These are phyloP conservation scores for Andrena marginata DNA, from an alignment of 2,888 invertebrate species.

Conservation along the genomic window DNA sequence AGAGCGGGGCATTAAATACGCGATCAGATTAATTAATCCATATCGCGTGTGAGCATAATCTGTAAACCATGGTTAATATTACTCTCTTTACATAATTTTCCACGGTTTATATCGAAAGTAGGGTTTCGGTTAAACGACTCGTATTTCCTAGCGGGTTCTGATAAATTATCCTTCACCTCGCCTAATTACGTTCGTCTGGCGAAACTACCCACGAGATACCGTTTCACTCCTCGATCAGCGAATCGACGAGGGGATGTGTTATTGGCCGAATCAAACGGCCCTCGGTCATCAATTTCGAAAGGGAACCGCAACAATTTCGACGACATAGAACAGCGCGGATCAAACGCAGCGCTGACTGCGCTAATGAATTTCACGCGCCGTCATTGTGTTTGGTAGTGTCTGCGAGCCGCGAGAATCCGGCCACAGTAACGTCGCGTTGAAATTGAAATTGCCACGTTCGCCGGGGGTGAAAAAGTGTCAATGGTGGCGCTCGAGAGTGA, in stretches of 20 bases:
- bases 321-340: constrained; percentile 5
- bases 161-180: neutral
- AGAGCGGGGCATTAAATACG: neutral
- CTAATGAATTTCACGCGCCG: constrained; percentile 54
- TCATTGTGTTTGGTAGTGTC: constrained; percentile 21
- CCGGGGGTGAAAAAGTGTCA: constrained; percentile 1
- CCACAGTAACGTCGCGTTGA: constrained; percentile 14
- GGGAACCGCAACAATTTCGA: constrained; percentile 38
- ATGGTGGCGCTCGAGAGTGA: neutral
- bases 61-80: neutral
- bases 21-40: constrained; percentile 25
- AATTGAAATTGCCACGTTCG: constrained; percentile 21
- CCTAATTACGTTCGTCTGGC: neutral
- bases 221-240: neutral
- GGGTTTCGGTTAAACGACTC: neutral
- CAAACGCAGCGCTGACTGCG: constrained; percentile 27
- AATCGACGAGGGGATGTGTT: constrained; percentile 2
- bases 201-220: neutral
- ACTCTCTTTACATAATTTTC: neutral
- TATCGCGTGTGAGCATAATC: neutral
- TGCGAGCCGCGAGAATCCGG: neutral
- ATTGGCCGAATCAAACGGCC: neutral
- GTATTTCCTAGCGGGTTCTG: neutral
- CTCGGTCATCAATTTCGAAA: constrained; percentile 40
- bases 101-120: neutral